phyloP scores from a whole-genome alignment of 2,888 invertebrate species.

The Aporophyla nigra region DNA sequence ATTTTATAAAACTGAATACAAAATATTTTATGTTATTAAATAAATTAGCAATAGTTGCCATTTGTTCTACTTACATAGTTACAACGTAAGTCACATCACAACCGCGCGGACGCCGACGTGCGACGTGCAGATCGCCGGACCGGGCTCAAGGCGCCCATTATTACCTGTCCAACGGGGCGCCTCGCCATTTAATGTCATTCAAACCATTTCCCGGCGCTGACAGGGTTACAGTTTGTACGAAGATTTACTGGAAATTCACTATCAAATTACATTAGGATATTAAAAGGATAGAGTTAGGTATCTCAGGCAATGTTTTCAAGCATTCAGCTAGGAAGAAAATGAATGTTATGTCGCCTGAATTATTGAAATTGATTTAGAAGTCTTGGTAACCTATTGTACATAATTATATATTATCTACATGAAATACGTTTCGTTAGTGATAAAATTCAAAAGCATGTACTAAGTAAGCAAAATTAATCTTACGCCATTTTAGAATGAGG shows the following conservation, averaged over 20 bases:
- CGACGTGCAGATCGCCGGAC: slow-evolving; percentile 27
- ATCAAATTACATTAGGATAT: slow-evolving; percentile 30
- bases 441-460: neutral
- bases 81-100: slow-evolving; percentile 15
- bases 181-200: slow-evolving; percentile 52
- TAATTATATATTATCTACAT: neutral
- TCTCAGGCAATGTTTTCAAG: neutral
- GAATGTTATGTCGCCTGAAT: neutral
- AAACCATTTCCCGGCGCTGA: slow-evolving; percentile 35
- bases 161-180: slow-evolving; percentile 52
- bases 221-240: slow-evolving; percentile 39
- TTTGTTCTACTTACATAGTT: neutral
- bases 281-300: slow-evolving; percentile 24
- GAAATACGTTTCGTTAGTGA: neutral
- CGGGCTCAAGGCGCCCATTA: slow-evolving; percentile 52
- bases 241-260: slow-evolving; percentile 47
- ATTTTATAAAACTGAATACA: neutral
- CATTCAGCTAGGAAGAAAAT: neutral
- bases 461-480: neutral
- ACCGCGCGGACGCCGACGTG: neutral
- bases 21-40: neutral
- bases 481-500: neutral
- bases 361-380: neutral
- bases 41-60: neutral
- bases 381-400: neutral